These are phyloP conservation scores for Hyposmocoma kahamanoa DNA, from an alignment of 1,140 invertebrate genomes.

Conservation along the genomic window DNA sequence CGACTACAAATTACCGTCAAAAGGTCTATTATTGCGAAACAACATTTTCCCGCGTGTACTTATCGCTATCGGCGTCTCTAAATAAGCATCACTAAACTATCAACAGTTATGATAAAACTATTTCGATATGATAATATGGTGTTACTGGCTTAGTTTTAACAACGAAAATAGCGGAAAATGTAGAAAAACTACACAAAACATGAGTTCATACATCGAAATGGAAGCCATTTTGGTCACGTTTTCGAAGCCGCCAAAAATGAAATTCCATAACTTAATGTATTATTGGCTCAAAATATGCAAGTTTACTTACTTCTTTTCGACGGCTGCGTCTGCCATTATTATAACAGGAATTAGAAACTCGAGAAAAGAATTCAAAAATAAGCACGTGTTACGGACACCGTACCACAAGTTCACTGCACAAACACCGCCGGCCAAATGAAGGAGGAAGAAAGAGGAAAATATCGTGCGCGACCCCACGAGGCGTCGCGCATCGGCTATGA, in stretches of 20 bases:
- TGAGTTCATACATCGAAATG: conserved; percentile 32
- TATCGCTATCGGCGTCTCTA: conserved; percentile 31
- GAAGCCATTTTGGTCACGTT: conserved; percentile 73
- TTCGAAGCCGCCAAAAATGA: conserved; percentile 59
- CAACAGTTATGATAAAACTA: conserved; percentile 18
- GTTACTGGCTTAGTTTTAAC: neutral
- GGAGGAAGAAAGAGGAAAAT: conserved; percentile 48
- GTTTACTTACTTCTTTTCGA: conserved; percentile 70
- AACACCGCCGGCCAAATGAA: conserved; percentile 68
- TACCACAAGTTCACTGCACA: conserved; percentile 64
- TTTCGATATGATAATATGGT: conserved; percentile 12
- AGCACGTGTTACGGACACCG: conserved; percentile 62
- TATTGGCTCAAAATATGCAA: conserved; percentile 21
- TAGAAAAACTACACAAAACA: conserved; percentile 19
- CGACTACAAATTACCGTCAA: neutral
- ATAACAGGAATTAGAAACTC: conserved; percentile 28
- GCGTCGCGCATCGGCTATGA: conserved; percentile 39
- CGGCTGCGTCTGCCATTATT: conserved; percentile 71
- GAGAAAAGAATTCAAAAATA: conserved; percentile 36
- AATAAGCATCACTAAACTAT: conserved; percentile 32
- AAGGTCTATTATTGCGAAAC: conserved; percentile 9
- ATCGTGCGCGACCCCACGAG: conserved; percentile 42
- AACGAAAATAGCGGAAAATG: conserved; percentile 9
- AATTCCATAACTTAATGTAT: conserved; percentile 15
- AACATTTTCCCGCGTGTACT: conserved; percentile 64